A percentile compares a stretch with the other conserved stretches of the same genome.
phyloP scores from a whole-genome alignment of 2,888 invertebrate genomes.

The Leucophora obtusa region DNA sequence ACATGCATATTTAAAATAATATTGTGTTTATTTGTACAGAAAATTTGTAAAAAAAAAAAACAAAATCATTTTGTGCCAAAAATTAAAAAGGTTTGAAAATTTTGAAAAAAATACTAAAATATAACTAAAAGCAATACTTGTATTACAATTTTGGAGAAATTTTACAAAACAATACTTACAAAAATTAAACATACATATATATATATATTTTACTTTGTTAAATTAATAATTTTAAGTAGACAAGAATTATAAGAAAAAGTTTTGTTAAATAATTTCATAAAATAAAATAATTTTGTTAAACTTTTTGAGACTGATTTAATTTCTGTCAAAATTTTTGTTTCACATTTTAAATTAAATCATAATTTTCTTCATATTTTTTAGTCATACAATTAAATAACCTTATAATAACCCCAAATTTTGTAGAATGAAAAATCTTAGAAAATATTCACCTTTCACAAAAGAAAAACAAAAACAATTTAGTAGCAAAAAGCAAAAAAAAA shows the following conservation, averaged over 20 bases:
- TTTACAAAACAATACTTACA: constrained; percentile 57
- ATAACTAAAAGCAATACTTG: constrained; percentile 63
- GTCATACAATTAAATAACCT: not conserved
- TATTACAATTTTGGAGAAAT: constrained; percentile 63
- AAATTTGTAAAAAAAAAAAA: constrained; percentile 1
- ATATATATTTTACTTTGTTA: constrained; percentile 41
- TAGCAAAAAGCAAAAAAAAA: constrained; percentile 43
- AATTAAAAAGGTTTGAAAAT: constrained; percentile 28
- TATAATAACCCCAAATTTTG: not conserved
- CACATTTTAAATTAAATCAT: not conserved
- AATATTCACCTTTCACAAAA: constrained; percentile 40
- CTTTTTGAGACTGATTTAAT: constrained; percentile 65
- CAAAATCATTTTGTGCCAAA: constrained; percentile 56
- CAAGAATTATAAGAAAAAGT: constrained; percentile 43
- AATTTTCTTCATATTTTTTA: constrained; percentile 17
- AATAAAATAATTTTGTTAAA: constrained; percentile 43
- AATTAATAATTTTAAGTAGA: constrained; percentile 58
- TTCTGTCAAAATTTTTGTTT: constrained; percentile 42
- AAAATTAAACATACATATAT: constrained; percentile 31
- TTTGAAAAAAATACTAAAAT: constrained; percentile 54
- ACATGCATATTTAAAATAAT: not conserved
- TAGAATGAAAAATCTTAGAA: constrained; percentile 20
- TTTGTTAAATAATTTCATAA: constrained; percentile 49
- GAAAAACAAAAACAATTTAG: constrained; percentile 38
- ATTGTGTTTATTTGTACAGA: constrained; percentile 32